Evolutionary conservation across 2,888 invertebrate genomes (phyloP).

Genomic region (Andrena dorsata): DNA sequence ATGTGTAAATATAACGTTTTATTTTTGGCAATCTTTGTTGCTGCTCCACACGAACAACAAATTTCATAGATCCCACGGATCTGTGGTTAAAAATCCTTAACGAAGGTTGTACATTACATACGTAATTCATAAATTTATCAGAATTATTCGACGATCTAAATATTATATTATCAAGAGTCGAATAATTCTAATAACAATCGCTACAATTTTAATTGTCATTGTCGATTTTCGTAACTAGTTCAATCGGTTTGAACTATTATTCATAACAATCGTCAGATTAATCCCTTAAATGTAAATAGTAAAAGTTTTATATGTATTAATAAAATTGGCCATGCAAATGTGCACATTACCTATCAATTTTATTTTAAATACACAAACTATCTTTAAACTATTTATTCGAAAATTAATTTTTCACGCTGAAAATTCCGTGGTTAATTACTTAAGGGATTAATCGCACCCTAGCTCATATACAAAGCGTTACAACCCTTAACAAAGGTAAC

Average conservation of each 20-base stretch:
- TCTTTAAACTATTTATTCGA: background rate
- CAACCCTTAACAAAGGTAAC: slow-evolving; percentile 3
- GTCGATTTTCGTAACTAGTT: slow-evolving; percentile 17
- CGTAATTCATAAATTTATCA: slow-evolving; percentile 10
- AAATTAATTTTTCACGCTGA: background rate
- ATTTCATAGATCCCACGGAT: slow-evolving; percentile 24
- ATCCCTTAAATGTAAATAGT: slow-evolving; percentile 39
- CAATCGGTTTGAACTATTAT: slow-evolving; percentile 12
- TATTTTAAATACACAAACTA: too few relatives aligned
- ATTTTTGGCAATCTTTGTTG: slow-evolving; percentile 26
- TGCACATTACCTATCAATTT: background rate
- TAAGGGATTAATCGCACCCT: slow-evolving; percentile 36
- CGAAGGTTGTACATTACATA: slow-evolving; percentile 12
- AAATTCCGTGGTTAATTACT: slow-evolving; percentile 16
- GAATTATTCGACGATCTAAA: slow-evolving; percentile 22
- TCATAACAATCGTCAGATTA: slow-evolving; percentile 25
- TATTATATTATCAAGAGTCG: slow-evolving; percentile 4
- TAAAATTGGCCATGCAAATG: too few relatives aligned
- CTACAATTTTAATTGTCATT: slow-evolving; percentile 18
- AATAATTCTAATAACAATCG: slow-evolving; percentile 27
- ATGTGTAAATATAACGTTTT: slow-evolving; percentile 22
- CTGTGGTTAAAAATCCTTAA: slow-evolving; percentile 14
- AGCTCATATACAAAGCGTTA: slow-evolving; percentile 1
- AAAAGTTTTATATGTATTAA: background rate
- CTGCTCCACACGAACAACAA: slow-evolving; percentile 47